Conservation (phyloP, 2,113 vertebrate genomes). For the Platichthys flesus region DNA sequence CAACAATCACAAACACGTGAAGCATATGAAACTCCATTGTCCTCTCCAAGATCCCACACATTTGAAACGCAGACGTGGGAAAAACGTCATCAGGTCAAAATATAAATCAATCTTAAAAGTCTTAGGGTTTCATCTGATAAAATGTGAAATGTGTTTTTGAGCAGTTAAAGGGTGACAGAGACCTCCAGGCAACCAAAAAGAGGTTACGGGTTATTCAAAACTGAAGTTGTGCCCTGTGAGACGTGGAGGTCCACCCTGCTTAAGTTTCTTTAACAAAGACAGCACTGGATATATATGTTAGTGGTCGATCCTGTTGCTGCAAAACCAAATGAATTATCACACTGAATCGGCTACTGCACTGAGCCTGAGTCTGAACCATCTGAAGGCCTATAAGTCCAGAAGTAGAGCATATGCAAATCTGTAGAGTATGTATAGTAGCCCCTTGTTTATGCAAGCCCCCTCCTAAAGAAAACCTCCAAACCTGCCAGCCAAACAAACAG, state of each 20-base stretch:
- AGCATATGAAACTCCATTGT: not conserved
- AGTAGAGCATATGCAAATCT: constrained; percentile 72
- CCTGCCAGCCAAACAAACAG: constrained; percentile 59
- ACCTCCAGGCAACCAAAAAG: too few species aligned
- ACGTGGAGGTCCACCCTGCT: not conserved
- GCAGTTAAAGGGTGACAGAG: too few species aligned
- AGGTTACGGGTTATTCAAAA: not conserved
- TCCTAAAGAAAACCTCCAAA: constrained; percentile 50
- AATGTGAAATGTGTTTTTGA: too few species aligned
- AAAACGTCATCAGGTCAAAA: not conserved
- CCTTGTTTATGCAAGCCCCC: constrained; percentile 67
- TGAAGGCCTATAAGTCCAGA: constrained; percentile 53
- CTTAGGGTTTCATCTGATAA: too few species aligned
- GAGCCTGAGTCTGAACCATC: constrained; percentile 56
- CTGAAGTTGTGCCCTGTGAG: not conserved
- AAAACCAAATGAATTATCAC: constrained; percentile 45
- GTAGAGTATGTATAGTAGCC: constrained; percentile 64
- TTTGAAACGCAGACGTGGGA: not conserved
- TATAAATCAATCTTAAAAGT: too few species aligned
- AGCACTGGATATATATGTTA: constrained; percentile 6
- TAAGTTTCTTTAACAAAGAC: constrained; percentile 3
- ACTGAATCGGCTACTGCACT: constrained; percentile 52
- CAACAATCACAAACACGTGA: not conserved
- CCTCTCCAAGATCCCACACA: not conserved
- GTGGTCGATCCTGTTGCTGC: constrained; percentile 1